Percentiles rank a stretch among this genome's conserved stretches.
phyloP scores from a whole-genome alignment of 2,888 invertebrate genomes.

The Mimas tiliae region DNA sequence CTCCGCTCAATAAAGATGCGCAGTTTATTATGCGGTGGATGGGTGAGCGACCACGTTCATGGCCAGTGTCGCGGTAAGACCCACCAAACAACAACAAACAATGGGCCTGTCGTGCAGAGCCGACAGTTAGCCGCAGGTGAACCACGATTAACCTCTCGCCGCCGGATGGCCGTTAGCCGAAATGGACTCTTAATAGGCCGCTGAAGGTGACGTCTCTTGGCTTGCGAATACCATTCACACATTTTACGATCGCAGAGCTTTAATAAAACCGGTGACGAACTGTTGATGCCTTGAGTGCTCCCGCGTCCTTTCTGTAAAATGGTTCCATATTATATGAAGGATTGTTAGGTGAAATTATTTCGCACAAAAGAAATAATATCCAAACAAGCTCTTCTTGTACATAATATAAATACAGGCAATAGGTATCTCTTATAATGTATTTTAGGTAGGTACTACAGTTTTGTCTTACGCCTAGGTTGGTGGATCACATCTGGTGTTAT shows the following conservation, averaged over 20 bases:
- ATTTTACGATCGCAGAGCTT: conserved; percentile 60
- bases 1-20: conserved; percentile 71
- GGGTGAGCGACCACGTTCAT: conserved; percentile 79
- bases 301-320: conserved; percentile 4
- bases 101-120: conserved; percentile 53
- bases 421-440: too few species aligned
- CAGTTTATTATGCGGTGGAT: conserved; percentile 61
- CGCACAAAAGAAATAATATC: too few species aligned
- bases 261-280: conserved; percentile 68
- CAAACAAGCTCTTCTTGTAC: too few species aligned
- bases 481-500: too few species aligned
- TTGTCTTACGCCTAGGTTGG: too few species aligned
- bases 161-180: conserved; percentile 67
- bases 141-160: conserved; percentile 74
- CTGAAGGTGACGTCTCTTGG: conserved; percentile 61
- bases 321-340: neutral
- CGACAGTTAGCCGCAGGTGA: conserved; percentile 76
- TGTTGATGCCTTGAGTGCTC: conserved; percentile 34
- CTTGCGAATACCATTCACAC: conserved; percentile 62
- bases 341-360: neutral
- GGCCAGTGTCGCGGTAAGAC: conserved; percentile 57
- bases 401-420: too few species aligned
- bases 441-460: too few species aligned
- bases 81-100: conserved; percentile 57
- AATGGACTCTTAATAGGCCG: conserved; percentile 65